Base-by-base conservation (phyloP, 2,797 vertebrate genomes). In the Liparis tanakae region DNA sequence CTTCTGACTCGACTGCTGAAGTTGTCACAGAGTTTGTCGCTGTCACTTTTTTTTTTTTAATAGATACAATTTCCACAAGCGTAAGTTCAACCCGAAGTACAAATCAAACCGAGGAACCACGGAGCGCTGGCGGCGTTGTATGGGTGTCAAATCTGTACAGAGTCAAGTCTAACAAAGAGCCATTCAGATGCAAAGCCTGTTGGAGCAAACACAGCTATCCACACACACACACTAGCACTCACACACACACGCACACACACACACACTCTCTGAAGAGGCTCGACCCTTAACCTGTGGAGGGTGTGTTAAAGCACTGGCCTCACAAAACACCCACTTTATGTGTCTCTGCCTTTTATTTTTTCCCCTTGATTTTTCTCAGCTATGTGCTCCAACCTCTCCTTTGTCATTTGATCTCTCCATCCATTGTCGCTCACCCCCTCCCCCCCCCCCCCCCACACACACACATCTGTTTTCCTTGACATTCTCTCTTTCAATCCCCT, bases 261-360 rank as follows among this genome's bases (percentile, higher is more conserved):
- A 34, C 68, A 58, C n/a, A 60, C 48, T 5, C 17, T 55, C 70
- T 75, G 50, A 39, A 68, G 44, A 54, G 63, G 55, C 51, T 80
- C 79, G 81, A 89, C 82, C 82, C 22, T 10, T 80, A 85, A 85
- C 84, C 82, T 30, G 1, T 76, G 48, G 73, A 68, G 72, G 63
- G 70, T 57, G 69, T 85, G 76, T 72, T 67, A 14, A 63, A 74
- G 54, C 17, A 22, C 25, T 15, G 17, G 30, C 48, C 70, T 53
- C 70, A 69, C 70, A 70, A 64, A 76, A 66, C 72, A 67, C 54
- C 61, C 54, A 66, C 36, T 63, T 46, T 76, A 25, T 43, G 30
- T 70, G 54, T 67, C 59, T 71, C 50, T 46, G 62, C 65, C 57
- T 74, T 73, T 83, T 60, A 1, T 58, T 33, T 36, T 22, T 36